A percentile compares a stretch with the other conserved stretches of the same genome.
phyloP scores from a whole-genome alignment of 1,140 invertebrate species.

The Brachionus koreanus region DNA sequence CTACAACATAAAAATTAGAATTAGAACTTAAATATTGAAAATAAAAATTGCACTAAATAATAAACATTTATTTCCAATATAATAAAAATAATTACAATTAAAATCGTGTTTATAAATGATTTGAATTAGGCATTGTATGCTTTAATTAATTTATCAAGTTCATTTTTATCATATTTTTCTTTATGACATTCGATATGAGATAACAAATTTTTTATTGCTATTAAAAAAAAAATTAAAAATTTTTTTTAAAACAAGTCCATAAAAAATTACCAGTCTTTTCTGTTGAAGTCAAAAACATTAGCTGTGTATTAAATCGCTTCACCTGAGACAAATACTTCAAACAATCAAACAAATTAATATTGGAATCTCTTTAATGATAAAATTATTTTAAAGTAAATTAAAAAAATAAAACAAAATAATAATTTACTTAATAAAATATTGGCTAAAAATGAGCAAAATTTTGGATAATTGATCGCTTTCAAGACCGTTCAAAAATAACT shows the following conservation, averaged over 20 bases:
- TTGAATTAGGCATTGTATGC: not conserved
- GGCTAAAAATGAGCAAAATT: slow-evolving; percentile 14
- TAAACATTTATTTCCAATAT: not conserved
- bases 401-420: not conserved
- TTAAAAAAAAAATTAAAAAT: not conserved
- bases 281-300: not conserved
- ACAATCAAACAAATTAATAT: not conserved
- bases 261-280: slow-evolving; percentile 17
- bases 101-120: not conserved
- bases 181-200: not conserved
- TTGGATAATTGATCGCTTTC: slow-evolving; percentile 4
- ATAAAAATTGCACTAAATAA: not conserved
- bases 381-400: not conserved
- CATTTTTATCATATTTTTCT: not conserved
- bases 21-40: too few relatives aligned
- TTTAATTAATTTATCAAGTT: not conserved
- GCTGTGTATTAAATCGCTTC: slow-evolving; percentile 34
- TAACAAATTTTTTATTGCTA: not conserved
- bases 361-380: not conserved
- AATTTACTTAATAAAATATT: slow-evolving; percentile 37
- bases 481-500: slow-evolving; percentile 28
- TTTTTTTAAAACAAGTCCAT: not conserved
- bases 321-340: slow-evolving; percentile 7
- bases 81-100: not conserved
- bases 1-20: too few relatives aligned